Conservation (phyloP, 2,113 vertebrate genomes). For the Climacteris rufus region DNA sequence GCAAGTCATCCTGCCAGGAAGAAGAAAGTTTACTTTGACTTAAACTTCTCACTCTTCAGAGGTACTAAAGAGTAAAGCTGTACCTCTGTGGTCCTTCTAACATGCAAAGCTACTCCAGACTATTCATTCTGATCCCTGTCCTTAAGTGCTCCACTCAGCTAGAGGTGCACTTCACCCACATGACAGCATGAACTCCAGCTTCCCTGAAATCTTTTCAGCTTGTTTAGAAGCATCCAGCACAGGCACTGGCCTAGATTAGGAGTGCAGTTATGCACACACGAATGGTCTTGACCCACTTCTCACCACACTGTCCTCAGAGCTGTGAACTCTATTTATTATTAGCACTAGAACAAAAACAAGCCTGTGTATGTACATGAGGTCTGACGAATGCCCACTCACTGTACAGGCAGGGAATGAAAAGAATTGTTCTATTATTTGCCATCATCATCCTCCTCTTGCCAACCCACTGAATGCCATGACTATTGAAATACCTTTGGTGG, state of each 20-base stretch:
- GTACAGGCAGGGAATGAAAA: not conserved
- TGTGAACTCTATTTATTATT: slow-evolving; percentile 37
- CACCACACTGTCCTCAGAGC: rapidly evolving
- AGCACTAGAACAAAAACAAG: slow-evolving; percentile 35
- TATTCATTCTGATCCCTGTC: not conserved
- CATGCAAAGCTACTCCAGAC: not conserved
- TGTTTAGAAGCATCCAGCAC: slow-evolving; percentile 14
- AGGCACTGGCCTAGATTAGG: slow-evolving; percentile 17
- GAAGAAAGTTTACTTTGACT: not conserved
- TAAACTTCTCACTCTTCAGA: not conserved
- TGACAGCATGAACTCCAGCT: not conserved
- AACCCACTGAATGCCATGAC: not conserved
- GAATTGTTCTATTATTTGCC: not conserved
- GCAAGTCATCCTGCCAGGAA: not conserved
- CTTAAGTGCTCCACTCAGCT: not conserved
- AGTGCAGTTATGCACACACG: slow-evolving; percentile 4
- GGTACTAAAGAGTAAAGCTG: not conserved
- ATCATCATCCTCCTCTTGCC: not conserved
- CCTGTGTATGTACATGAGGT: not conserved
- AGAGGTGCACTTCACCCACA: not conserved
- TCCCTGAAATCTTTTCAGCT: not conserved
- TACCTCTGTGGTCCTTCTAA: not conserved
- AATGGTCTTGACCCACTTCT: slow-evolving; percentile 47
- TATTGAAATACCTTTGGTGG: not conserved
- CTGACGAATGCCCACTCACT: slow-evolving; percentile 25